Evolutionary conservation across 2,888 invertebrate species (phyloP).

Genomic region (Chloroclystis v-ata): DNA sequence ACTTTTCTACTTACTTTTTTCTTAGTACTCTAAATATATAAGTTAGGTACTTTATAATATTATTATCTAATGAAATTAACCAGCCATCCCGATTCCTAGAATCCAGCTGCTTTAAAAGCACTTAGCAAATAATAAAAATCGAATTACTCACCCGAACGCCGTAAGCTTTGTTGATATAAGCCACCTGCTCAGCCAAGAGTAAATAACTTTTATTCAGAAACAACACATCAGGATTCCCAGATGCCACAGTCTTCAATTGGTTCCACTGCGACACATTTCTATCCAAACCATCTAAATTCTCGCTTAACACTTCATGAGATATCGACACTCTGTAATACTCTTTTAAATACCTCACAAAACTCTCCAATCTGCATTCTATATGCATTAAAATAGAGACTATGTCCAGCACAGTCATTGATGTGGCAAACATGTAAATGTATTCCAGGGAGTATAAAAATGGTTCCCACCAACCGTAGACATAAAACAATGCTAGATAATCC

Average conservation of each 20-base stretch:
- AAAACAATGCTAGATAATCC: conserved; percentile 24
- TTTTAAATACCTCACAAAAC: conserved; percentile 14
- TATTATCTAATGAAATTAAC: not conserved
- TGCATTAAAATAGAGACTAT: conserved; percentile 29
- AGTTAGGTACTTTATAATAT: not conserved
- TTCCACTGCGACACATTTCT: conserved; percentile 5
- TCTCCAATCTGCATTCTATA: conserved; percentile 29
- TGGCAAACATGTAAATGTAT: conserved; percentile 31
- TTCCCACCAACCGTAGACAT: conserved; percentile 6
- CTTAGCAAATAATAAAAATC: not conserved
- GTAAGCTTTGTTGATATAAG: conserved; percentile 27
- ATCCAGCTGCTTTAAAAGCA: not conserved
- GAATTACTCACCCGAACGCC: conserved; percentile 28
- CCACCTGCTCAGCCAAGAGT: conserved; percentile 28
- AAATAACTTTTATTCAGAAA: conserved; percentile 30
- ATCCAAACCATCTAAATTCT: not conserved
- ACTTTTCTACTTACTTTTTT: too few relatives aligned
- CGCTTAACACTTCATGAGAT: not conserved
- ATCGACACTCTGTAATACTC: conserved; percentile 3
- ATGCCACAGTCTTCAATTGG: conserved; percentile 17
- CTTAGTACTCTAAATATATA: too few relatives aligned
- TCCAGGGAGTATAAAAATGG: conserved; percentile 24
- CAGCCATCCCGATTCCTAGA: too few relatives aligned
- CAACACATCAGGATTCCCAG: conserved; percentile 13
- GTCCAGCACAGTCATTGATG: conserved; percentile 26